phyloP scores from a whole-genome alignment of 1,140 invertebrate species.

The Lordiphosa collinella region DNA sequence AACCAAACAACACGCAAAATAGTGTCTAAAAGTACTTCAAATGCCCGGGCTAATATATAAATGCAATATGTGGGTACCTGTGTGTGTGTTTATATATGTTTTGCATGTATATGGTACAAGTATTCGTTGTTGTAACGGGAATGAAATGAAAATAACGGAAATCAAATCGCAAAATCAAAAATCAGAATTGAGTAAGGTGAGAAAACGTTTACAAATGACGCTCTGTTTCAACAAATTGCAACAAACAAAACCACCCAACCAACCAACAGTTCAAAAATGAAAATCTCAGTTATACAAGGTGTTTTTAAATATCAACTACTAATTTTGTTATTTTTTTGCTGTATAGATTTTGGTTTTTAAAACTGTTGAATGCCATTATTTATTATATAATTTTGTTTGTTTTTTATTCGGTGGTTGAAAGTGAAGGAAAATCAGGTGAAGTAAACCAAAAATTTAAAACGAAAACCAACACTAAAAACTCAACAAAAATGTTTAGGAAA shows the following conservation, averaged over 20 bases:
- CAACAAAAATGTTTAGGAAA: constrained; percentile 14
- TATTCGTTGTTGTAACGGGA: too few relatives aligned
- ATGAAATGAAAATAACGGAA: neutral
- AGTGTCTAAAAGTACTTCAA: too few relatives aligned
- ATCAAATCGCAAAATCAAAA: neutral
- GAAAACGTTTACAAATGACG: constrained; percentile 29
- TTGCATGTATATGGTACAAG: too few relatives aligned
- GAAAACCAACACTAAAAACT: constrained; percentile 38
- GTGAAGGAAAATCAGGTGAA: constrained; percentile 44
- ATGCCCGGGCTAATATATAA: too few relatives aligned
- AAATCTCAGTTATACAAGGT: constrained; percentile 31
- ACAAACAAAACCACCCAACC: constrained; percentile 36
- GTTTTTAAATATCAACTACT: constrained; percentile 34
- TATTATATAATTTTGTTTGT: constrained; percentile 34
- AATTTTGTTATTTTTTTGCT: constrained; percentile 23
- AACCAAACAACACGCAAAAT: too few relatives aligned
- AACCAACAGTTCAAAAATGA: constrained; percentile 48
- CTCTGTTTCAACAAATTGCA: constrained; percentile 24
- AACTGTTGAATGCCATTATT: constrained; percentile 40
- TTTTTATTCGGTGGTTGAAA: constrained; percentile 32
- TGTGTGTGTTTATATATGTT: too few relatives aligned
- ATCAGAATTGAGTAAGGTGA: too few relatives aligned
- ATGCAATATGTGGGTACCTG: too few relatives aligned
- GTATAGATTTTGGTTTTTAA: constrained; percentile 30
- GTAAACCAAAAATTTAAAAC: constrained; percentile 42